Percentiles rank a stretch among this genome's conserved stretches.
phyloP scores from a whole-genome alignment of 1,140 invertebrate genomes.

The Orius insidiosus region DNA sequence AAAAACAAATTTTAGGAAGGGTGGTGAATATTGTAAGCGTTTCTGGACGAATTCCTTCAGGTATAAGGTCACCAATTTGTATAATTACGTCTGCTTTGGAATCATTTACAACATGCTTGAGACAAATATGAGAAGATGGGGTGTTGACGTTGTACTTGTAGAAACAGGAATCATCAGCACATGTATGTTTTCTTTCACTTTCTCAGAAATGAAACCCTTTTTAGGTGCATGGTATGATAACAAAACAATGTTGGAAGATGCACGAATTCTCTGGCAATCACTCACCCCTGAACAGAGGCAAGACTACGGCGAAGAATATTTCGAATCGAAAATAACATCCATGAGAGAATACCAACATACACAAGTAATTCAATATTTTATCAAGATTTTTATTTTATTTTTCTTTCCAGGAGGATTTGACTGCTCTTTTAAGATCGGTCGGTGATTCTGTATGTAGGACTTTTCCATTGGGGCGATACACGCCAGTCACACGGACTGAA shows the following conservation, averaged over 20 bases:
- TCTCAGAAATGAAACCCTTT: not conserved
- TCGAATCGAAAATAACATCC: conserved; percentile 54
- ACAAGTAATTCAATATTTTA: conserved; percentile 28
- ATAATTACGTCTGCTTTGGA: conserved; percentile 55
- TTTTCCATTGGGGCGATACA: conserved; percentile 61
- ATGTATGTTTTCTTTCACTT: conserved; percentile 28
- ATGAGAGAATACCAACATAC: conserved; percentile 57
- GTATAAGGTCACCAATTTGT: conserved; percentile 60
- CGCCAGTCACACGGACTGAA: conserved; percentile 53
- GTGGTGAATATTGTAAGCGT: conserved; percentile 28
- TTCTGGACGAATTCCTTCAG: conserved; percentile 55
- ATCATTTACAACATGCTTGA: conserved; percentile 59
- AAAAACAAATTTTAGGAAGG: conserved; percentile 21
- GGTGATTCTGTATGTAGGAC: conserved; percentile 57
- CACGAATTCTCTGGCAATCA: conserved; percentile 59
- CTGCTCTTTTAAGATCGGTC: conserved; percentile 46
- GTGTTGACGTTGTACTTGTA: conserved; percentile 56
- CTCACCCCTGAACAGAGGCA: conserved; percentile 54
- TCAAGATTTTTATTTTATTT: conserved; percentile 4
- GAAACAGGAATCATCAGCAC: conserved; percentile 66
- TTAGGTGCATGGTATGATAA: conserved; percentile 44
- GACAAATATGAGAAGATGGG: conserved; percentile 55
- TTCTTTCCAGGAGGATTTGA: conserved; percentile 47
- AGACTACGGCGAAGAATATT: conserved; percentile 62
- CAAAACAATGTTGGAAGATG: conserved; percentile 46